Evolutionary conservation across 2,888 invertebrate genomes (phyloP).

Genomic region (Isoperla grammatica): DNA sequence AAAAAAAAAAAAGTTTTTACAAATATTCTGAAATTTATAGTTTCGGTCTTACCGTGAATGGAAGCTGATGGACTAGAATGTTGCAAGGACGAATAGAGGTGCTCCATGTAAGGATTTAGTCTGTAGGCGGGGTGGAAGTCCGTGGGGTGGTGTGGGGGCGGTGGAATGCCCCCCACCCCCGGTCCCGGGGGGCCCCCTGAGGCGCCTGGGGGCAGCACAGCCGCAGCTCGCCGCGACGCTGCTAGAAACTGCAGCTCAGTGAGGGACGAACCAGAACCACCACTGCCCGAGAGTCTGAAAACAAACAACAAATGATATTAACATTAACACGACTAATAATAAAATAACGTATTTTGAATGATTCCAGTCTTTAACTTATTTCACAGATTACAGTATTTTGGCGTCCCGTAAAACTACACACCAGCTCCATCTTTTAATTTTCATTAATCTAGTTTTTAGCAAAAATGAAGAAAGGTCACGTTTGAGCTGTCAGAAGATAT

Average conservation of each 20-base stretch:
- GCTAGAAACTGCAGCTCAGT: conserved; percentile 37
- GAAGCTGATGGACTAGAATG: conserved; percentile 61
- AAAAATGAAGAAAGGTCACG: too few species aligned
- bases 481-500: too few species aligned
- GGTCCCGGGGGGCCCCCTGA: conserved; percentile 4
- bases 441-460: too few species aligned
- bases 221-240: conserved; percentile 30
- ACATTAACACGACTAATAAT: too few species aligned
- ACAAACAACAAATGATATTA: too few species aligned
- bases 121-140: conserved; percentile 63
- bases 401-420: too few species aligned
- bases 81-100: conserved; percentile 63
- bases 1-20: too few species aligned
- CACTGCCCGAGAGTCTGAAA: conserved; percentile 32
- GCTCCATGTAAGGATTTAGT: conserved; percentile 69
- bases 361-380: too few species aligned
- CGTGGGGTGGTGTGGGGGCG: conserved; percentile 52
- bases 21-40: too few species aligned
- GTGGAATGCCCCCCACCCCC: conserved; percentile 43
- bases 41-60: conserved; percentile 60
- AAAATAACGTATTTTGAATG: too few species aligned
- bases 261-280: conserved; percentile 19
- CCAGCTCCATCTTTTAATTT: too few species aligned
- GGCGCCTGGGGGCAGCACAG: conserved; percentile 12
- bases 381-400: too few species aligned